Conservation (phyloP, 92 coral and sea anemone genomes). For the Scolanthus callimorphus region DNA sequence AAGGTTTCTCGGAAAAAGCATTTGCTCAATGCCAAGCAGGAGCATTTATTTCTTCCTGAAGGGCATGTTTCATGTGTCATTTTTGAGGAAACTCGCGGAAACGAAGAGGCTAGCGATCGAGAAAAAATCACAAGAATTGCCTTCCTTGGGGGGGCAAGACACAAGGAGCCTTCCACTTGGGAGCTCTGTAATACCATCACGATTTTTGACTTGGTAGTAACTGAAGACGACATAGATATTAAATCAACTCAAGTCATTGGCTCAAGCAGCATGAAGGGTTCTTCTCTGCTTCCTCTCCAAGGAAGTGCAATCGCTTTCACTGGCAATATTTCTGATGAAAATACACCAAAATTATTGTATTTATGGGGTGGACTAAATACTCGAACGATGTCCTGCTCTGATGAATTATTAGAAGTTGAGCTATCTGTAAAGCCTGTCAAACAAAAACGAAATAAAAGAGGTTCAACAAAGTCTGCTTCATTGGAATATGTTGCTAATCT, state of each 20-base stretch:
- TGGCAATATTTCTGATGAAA: background rate
- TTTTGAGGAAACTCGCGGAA: conserved; percentile 4
- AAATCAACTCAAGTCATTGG: conserved; percentile 8
- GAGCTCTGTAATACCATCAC: conserved; percentile 17
- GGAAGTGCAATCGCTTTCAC: conserved; percentile 5
- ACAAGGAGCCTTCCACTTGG: conserved; percentile 26
- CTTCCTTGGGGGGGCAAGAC: conserved; percentile 10
- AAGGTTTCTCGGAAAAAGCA: too few species aligned
- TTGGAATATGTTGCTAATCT: conserved; percentile 2
- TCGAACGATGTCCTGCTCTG: conserved; percentile 10
- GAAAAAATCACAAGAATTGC: conserved; percentile 10
- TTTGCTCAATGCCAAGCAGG: conserved; percentile 15
- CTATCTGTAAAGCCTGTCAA: background rate
- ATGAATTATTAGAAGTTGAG: conserved; percentile 8
- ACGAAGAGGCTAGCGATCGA: background rate
- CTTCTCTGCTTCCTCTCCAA: conserved; percentile 19
- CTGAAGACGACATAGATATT: conserved; percentile 9
- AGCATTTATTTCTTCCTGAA: conserved; percentile 17
- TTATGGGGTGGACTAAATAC: conserved; percentile 17
- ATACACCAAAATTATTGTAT: background rate
- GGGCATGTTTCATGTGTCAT: conserved; percentile 22
- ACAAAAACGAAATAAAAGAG: conserved; percentile 4
- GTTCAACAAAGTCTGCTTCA: conserved; percentile 5
- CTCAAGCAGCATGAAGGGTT: conserved; percentile 8
- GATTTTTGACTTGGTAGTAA: conserved; percentile 3